These are phyloP conservation scores for Solea solea DNA, from an alignment of 2,113 vertebrate genomes.

Conservation along the genomic window DNA sequence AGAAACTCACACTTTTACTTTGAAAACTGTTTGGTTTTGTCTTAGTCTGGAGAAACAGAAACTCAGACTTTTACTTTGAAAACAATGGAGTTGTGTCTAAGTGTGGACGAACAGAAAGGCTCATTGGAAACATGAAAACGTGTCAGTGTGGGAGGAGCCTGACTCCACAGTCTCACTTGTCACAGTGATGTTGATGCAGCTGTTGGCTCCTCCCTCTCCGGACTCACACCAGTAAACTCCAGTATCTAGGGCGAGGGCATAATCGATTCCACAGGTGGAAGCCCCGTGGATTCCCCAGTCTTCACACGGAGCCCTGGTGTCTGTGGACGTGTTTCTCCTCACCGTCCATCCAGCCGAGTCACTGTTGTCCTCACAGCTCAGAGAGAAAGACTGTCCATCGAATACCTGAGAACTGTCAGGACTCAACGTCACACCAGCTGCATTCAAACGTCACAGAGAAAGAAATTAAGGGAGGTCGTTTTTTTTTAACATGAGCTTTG, in stretches of 20 bases:
- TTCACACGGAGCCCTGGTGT: not conserved
- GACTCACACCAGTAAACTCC: constrained; percentile 45
- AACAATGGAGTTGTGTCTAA: too few species aligned
- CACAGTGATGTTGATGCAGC: constrained; percentile 27
- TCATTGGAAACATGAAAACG: too few species aligned
- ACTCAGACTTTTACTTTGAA: too few species aligned
- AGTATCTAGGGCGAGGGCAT: fast-evolving
- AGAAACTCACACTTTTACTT: too few species aligned
- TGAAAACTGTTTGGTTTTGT: too few species aligned
- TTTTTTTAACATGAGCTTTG: too few species aligned
- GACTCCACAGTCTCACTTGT: constrained; percentile 2
- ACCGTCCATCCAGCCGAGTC: constrained; percentile 21
- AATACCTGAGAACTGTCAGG: constrained; percentile 26
- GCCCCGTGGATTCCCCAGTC: not conserved
- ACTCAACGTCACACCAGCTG: constrained; percentile 16
- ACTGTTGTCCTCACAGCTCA: constrained; percentile 9
- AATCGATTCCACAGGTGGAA: not conserved
- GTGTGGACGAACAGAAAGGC: too few species aligned
- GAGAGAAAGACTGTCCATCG: not conserved
- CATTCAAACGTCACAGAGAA: not conserved
- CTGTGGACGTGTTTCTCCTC: constrained; percentile 10
- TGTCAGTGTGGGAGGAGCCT: not conserved
- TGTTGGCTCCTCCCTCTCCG: constrained; percentile 17
- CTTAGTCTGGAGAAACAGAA: too few species aligned
- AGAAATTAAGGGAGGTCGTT: not conserved